phyloP scores from a whole-genome alignment of 2,113 vertebrate genomes.

The Ciconia boyciana region DNA sequence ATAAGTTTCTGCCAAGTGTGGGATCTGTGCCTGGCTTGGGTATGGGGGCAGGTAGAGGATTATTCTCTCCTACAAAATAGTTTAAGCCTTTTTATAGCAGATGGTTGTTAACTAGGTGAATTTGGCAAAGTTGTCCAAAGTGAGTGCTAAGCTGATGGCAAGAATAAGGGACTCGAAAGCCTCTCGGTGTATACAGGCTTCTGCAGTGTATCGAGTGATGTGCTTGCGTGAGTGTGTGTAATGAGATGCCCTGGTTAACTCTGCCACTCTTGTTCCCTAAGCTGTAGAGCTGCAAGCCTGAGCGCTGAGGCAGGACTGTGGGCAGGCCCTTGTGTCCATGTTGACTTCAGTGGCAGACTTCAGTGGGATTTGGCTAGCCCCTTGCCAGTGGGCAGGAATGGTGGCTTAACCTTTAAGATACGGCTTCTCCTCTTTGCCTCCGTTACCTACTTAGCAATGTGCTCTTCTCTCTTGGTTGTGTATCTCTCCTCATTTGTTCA shows the following conservation, averaged over 20 bases:
- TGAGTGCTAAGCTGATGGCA: not conserved
- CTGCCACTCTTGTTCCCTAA: not conserved
- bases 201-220: not conserved
- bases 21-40: not conserved
- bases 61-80: not conserved
- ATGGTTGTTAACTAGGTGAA: not conserved
- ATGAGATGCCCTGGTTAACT: not conserved
- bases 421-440: not conserved
- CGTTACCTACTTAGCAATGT: not conserved
- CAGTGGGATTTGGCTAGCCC: not conserved
- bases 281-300: not conserved
- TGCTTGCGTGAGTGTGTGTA: not conserved
- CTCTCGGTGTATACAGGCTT: not conserved
- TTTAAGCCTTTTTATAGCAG: not conserved
- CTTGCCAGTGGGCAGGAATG: not conserved
- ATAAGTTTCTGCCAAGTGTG: not conserved
- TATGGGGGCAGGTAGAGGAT: not conserved
- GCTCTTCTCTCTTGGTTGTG: not conserved
- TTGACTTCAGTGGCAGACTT: not conserved
- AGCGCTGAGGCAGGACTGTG: not conserved
- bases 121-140: not conserved
- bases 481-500: not conserved
- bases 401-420: not conserved
- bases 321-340: not conserved
- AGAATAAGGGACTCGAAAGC: not conserved